Evolutionary conservation across 2,888 invertebrate species (phyloP), one percentile per base, ranked within the genome.

Genomic region (Muscina levida): DNA sequence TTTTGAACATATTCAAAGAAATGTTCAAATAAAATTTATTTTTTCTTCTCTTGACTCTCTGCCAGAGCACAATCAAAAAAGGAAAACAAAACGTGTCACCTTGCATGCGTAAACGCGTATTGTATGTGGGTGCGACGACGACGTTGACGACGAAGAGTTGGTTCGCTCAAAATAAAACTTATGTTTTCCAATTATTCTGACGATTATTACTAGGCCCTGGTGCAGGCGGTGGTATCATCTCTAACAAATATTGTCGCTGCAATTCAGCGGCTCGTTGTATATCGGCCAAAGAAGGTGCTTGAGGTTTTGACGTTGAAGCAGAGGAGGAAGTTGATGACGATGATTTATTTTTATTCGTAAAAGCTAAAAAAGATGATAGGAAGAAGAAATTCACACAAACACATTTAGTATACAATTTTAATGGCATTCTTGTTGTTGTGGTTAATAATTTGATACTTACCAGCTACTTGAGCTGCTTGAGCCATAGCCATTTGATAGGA

Each of bases 161-260:
- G n/a, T 57, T 39, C 19, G 42, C 5, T n/a, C 62, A 22, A 10
- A 19, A 11, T 10, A 13, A 42, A 65, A 79, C 84, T 87, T 88
- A 91, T 84, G 91, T 90, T 86, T 91, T 91, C 91, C 91, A 91
- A 80, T 91, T 91, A 76, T 91, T 91, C 82, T 91, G 91, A 78
- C 91, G 90, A 86, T 87, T 90, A 74, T 87, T 90, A 81, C 89
- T 90, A 59, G 90, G 87, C 72, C 89, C 90, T 46, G 90, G 88
- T 83, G 87, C 90, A 22, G 89, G 93, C 17, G 89, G 93, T 74
- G 97, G 97, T 87, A 98, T 97, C 97, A 98, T 97, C 91, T 98
- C 98, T 82, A 98, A 93, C 87, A 98, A 93, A 92, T 98, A 98
- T 92, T 98, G 98, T 74, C 98, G 93, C 92, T 98, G 98, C 83